Conservation (phyloP, 2,113 vertebrate species). For the Periophthalmus modestus region DNA sequence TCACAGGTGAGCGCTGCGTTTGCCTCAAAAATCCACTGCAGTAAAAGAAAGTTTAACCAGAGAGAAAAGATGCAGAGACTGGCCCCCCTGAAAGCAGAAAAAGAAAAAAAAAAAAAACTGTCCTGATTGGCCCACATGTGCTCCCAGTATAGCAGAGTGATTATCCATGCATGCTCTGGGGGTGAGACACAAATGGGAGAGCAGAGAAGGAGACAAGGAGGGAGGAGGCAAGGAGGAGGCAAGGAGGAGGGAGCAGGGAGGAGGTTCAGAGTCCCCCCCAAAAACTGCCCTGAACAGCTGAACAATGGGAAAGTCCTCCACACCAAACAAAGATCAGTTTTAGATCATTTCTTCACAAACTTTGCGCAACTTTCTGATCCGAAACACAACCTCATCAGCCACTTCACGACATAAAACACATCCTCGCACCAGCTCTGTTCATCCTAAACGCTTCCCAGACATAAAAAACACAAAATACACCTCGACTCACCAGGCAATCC, state of each 20-base stretch:
- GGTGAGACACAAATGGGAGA: constrained; percentile 58
- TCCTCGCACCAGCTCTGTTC: neutral
- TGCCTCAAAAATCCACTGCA: constrained; percentile 45
- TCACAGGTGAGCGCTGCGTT: constrained; percentile 41
- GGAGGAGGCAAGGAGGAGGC: neutral
- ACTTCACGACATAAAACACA: neutral
- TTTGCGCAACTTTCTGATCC: neutral
- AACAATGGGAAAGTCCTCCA: constrained; percentile 54
- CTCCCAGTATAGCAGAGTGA: constrained; percentile 50
- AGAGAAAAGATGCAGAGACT: constrained; percentile 21
- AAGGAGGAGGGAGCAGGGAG: constrained; percentile 4
- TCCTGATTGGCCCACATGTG: constrained; percentile 42
- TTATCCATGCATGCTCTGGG: constrained; percentile 58
- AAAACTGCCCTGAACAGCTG: constrained; percentile 51
- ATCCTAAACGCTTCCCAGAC: neutral
- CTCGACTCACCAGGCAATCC: constrained; percentile 72
- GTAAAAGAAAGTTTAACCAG: constrained; percentile 39
- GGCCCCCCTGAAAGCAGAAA: constrained; percentile 8
- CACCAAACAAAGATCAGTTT: neutral
- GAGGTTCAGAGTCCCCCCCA: constrained; percentile 37
- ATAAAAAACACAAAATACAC: constrained; percentile 26
- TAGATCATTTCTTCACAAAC: constrained; percentile 13
- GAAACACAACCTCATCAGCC: constrained; percentile 25
- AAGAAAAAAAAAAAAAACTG: constrained; percentile 17
- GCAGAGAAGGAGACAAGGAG: neutral